Conservation (phyloP, 2,888 invertebrate genomes). For the Xanthia togata region DNA sequence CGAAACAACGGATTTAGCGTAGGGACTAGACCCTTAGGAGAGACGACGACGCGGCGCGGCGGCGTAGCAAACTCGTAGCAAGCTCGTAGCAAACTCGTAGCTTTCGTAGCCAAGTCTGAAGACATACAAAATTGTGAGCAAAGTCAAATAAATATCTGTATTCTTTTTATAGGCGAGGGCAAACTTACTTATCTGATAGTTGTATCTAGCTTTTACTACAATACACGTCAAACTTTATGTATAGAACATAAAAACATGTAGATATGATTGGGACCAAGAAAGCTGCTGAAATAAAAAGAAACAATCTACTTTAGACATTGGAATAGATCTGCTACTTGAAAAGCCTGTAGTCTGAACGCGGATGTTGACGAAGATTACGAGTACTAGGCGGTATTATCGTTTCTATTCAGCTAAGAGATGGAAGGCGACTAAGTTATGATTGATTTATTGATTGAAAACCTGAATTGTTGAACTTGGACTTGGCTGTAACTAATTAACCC, state of each 20-base stretch:
- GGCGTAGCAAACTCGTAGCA: conserved; percentile 22
- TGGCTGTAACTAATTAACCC: conserved; percentile 16
- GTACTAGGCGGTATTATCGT: conserved; percentile 22
- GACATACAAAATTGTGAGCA: conserved; percentile 10
- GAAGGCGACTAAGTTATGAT: conserved; percentile 40
- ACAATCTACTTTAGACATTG: conserved; percentile 45
- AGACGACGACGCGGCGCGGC: conserved; percentile 14
- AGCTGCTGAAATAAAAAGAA: conserved; percentile 47
- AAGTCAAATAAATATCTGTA: conserved; percentile 32
- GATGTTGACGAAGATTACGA: conserved; percentile 53
- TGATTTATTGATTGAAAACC: conserved; percentile 42
- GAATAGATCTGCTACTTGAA: conserved; percentile 50
- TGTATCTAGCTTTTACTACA: conserved; percentile 45
- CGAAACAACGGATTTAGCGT: too few relatives aligned
- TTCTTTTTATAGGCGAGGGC: conserved; percentile 27
- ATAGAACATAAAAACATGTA: conserved; percentile 48
- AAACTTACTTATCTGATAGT: conserved; percentile 46
- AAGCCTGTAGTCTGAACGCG: conserved; percentile 56
- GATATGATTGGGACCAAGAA: conserved; percentile 51
- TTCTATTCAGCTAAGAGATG: conserved; percentile 44
- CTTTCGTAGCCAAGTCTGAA: conserved; percentile 28
- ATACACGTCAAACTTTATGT: conserved; percentile 47
- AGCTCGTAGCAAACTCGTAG: conserved; percentile 25
- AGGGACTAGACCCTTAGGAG: too few relatives aligned
- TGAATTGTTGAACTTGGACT: conserved; percentile 13